Conservation (phyloP, 2,888 invertebrate genomes). For the Mythimna impura region DNA sequence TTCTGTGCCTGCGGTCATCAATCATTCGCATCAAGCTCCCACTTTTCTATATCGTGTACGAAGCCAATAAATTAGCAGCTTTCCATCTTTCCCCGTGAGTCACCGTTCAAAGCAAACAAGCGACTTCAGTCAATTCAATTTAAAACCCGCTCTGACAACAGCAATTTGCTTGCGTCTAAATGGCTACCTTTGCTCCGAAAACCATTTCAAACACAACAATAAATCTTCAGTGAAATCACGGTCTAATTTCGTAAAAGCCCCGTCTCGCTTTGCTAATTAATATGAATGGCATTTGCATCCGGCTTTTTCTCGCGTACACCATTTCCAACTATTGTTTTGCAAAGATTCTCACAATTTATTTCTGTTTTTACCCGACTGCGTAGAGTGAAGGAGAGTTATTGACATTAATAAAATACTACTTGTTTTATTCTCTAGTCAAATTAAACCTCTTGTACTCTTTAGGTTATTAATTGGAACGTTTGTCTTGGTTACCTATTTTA, state of each 20-base stretch:
- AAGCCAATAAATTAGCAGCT: constrained; percentile 75
- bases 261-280: constrained; percentile 91
- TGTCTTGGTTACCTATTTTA: constrained; percentile 22
- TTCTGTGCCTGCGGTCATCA: constrained; percentile 60
- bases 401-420: constrained; percentile 83
- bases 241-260: constrained; percentile 91
- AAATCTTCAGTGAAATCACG: constrained; percentile 90
- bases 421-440: constrained; percentile 79
- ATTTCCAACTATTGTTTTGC: constrained; percentile 90
- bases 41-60: constrained; percentile 68
- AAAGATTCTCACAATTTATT: constrained; percentile 90
- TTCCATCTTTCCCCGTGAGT: constrained; percentile 73
- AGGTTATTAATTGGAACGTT: constrained; percentile 59
- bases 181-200: constrained; percentile 89
- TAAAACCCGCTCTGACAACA: constrained; percentile 86
- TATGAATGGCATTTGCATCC: constrained; percentile 91
- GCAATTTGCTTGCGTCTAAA: constrained; percentile 88
- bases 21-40: constrained; percentile 68
- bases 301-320: constrained; percentile 90
- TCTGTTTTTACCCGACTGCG: constrained; percentile 86
- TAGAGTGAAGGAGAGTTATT: constrained; percentile 79
- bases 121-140: constrained; percentile 87
- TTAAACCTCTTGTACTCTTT: constrained; percentile 78
- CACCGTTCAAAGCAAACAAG: constrained; percentile 80
- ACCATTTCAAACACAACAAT: constrained; percentile 90